Conservation (phyloP, 2,797 vertebrate species). For the Typhlichthys subterraneus region DNA sequence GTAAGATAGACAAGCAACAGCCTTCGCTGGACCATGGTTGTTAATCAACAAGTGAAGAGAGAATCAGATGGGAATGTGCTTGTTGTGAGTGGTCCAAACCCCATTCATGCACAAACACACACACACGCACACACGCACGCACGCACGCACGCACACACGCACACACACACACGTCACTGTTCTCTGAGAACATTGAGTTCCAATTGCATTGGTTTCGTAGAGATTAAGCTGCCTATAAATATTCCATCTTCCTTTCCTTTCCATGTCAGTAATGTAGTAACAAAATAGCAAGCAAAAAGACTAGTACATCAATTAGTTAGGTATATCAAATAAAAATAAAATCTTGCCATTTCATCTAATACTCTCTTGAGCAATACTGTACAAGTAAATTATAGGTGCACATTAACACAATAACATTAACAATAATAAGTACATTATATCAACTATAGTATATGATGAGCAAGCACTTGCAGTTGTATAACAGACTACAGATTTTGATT, state of each 20-base stretch:
- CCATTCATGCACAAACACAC: slow-evolving; percentile 8
- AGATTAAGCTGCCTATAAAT: slow-evolving; percentile 11
- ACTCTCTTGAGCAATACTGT: slow-evolving; percentile 14
- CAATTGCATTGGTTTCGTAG: slow-evolving; percentile 19
- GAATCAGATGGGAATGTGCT: slow-evolving; percentile 54
- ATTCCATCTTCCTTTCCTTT: slow-evolving; percentile 36
- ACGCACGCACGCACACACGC: slow-evolving; percentile 3
- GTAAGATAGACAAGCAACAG: slow-evolving; percentile 63
- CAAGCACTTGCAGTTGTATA: slow-evolving; percentile 27
- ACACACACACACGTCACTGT: slow-evolving; percentile 23
- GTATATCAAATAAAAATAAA: no score
- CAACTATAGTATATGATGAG: slow-evolving; percentile 21
- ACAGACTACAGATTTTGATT: slow-evolving; percentile 23
- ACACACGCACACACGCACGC: slow-evolving; percentile 10
- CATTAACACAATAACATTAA: slow-evolving; percentile 10
- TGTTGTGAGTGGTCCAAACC: slow-evolving; percentile 43
- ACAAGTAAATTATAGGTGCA: slow-evolving; percentile 10
- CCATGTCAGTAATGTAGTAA: slow-evolving; percentile 49
- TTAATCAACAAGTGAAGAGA: slow-evolving; percentile 39
- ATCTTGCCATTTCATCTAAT: slow-evolving; percentile 5
- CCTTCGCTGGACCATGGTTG: slow-evolving; percentile 49
- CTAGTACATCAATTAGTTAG: not conserved
- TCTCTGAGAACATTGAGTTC: slow-evolving; percentile 27
- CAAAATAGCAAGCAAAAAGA: slow-evolving; percentile 5
- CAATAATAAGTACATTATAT: slow-evolving; percentile 22